Base-by-base conservation (phyloP, 2,888 invertebrate species). In the Sepioteuthis lessoniana region DNA sequence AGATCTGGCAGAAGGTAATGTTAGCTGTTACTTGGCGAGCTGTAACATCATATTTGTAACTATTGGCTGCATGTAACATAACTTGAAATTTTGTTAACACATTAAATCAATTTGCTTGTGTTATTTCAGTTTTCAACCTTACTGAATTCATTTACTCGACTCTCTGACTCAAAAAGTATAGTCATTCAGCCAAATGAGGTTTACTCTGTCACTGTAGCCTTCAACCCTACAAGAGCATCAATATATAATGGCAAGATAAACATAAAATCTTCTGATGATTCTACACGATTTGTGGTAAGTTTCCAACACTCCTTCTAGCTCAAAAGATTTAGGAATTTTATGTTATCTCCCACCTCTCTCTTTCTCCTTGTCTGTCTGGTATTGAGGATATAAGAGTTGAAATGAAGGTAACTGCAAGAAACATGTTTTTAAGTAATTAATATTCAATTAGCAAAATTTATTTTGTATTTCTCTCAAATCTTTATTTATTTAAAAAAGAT, bases 161-260 rank as follows among this genome's bases (percentile, higher is more conserved):
- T 92, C 16, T 92, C 92, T 7, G 92, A 92, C 46, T 92, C 92
- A 8, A 92, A 92, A 31, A 92, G 92, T 92, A n/a, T 92, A 31
- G 92, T 92, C n/a, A 46, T 92, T 25, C 92, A 42, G 8, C 92
- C 92, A 7, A 92, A 92, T 31, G 92, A 92, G 13, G n/a, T 92
- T 38, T 92, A 92, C 46, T n/a, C 92, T 19, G 47, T 92, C 47
- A 47, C 92, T 5, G n/a, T 92, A n/a, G n/a, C 38, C 0, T 92
- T 92, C 31, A 47, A 25, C 92, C 92, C 92, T 13, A 46, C 92
- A 42, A 31, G 47, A 31, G 7, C 47, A 10, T 31, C 31, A n/a
- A 31, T 47, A 4, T n/a, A n/a, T 35, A 38, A 92, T 7, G 92
- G 92, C 38, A 92, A 92, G 47, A 46, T 92, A 21, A 92, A 92